Base-by-base conservation (phyloP, 2,797 vertebrate species). In the Thripadectes ignobilis region DNA sequence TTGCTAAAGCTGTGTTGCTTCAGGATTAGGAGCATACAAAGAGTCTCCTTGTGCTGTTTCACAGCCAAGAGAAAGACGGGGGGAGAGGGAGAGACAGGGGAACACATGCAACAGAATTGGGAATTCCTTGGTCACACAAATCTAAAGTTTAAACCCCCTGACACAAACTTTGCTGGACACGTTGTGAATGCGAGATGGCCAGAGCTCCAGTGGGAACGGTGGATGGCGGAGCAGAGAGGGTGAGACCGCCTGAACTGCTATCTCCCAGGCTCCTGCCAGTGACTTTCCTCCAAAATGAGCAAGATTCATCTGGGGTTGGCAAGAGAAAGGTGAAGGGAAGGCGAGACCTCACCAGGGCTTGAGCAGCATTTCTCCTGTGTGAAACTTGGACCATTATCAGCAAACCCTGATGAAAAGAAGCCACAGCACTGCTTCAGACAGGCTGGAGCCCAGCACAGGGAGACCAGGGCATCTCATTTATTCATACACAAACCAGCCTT, bases 21-120 rank as follows among this genome's bases (percentile, higher is more conserved):
- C 98, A 98, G 99, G 99, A 99, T 99, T 99, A 99, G 98, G 98
- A 96, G 97, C 98, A 97, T 98, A 99, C 99, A 99, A 99, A 99
- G 98, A 99, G 98, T 98, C 98, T 99, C 99, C 99, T 99, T 99
- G 99, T 99, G 98, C 98, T 98, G 98, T 98, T 98, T 98, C 98
- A 98, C 98, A 98, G 99, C 98, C 98, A 98, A 98, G 98, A 98
- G 98, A 97, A 96, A 98, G 98, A 98, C 97, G 59, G 95, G 98
- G 97, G 97, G 98, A 98, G 98, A 98, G 98, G 92, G 96, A 97
- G 84, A 97, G 96, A 87, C 94, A 97, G 97, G 98, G 98, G 98
- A 98, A 95, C 97, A 97, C 96, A 96, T 96, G 97, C 96, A 95
- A 62, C 93, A 95, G 97, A 94, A 96, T 73, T 97, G 96, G 95